Evolutionary conservation across 2,797 vertebrate species (phyloP).

Genomic region (Vireo griseus): DNA sequence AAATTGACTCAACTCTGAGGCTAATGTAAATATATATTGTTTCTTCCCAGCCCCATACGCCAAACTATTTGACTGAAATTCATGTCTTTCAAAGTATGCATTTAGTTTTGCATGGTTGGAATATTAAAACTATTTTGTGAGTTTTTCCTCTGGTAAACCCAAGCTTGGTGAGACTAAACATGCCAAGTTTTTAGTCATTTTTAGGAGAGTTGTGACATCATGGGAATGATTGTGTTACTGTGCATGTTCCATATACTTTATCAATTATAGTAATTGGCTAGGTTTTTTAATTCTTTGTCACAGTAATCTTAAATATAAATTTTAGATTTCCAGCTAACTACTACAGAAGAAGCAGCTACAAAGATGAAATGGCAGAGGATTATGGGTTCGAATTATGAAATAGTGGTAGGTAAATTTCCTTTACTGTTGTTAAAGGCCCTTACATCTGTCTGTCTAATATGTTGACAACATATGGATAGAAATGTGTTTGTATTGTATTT

Average conservation of each 20-base stretch:
- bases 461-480: neutral
- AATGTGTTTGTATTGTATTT: neutral
- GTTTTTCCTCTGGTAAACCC: neutral
- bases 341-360: slow-evolving; percentile 73
- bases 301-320: slow-evolving; percentile 13
- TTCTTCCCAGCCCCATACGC: neutral
- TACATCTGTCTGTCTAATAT: neutral
- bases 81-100: neutral
- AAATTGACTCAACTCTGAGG: neutral
- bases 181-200: neutral
- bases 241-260: neutral
- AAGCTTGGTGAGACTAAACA: neutral
- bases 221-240: neutral
- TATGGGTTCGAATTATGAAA: slow-evolving; percentile 87
- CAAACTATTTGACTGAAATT: neutral
- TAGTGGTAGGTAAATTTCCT: slow-evolving; percentile 82
- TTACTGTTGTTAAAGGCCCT: neutral
- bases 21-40: neutral
- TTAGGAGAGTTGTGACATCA: neutral
- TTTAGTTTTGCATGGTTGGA: neutral
- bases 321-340: slow-evolving; percentile 65
- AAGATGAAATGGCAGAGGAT: slow-evolving; percentile 88
- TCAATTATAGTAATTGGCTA: neutral
- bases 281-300: neutral
- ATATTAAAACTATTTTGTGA: neutral